phyloP scores from a whole-genome alignment of 2,113 vertebrate genomes.

The Pycnonotus jocosus region DNA sequence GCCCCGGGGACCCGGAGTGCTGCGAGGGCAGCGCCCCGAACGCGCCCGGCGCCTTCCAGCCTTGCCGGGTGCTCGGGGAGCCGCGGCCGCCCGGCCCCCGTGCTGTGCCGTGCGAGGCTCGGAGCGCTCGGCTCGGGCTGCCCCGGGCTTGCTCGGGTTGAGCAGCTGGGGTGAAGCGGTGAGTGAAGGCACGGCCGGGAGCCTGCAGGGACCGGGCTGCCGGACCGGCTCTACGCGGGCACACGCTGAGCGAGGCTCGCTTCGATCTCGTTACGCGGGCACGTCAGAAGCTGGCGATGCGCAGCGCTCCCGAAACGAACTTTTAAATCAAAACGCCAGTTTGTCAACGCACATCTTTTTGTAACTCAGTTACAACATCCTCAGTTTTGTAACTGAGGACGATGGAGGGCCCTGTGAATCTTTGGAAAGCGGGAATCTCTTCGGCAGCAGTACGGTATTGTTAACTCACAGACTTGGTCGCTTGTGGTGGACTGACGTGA shows the following conservation, averaged over 20 bases:
- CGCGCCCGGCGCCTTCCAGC: not conserved
- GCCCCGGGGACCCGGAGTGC: not conserved
- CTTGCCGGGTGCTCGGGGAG: not conserved
- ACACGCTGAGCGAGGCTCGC: not conserved
- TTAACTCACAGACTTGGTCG: not conserved
- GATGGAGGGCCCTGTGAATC: not conserved
- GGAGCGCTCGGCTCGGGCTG: not conserved
- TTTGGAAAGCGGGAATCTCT: not conserved
- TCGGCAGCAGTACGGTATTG: fast-evolving
- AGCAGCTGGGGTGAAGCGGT: not conserved
- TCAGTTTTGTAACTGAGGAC: not conserved
- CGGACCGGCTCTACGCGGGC: not conserved
- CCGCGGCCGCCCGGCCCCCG: not conserved
- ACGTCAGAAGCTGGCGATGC: not conserved
- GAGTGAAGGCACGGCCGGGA: not conserved
- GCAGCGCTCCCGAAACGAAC: not conserved
- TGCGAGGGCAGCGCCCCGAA: not conserved
- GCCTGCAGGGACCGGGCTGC: not conserved
- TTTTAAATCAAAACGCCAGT: not conserved
- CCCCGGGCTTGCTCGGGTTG: not conserved
- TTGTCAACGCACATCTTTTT: not conserved
- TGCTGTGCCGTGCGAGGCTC: not conserved
- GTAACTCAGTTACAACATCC: too few relatives aligned
- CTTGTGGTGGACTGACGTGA: not conserved
- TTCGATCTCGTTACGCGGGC: not conserved